Evolutionary conservation across 2,113 vertebrate species (phyloP).

Genomic region (Cololabis saira): DNA sequence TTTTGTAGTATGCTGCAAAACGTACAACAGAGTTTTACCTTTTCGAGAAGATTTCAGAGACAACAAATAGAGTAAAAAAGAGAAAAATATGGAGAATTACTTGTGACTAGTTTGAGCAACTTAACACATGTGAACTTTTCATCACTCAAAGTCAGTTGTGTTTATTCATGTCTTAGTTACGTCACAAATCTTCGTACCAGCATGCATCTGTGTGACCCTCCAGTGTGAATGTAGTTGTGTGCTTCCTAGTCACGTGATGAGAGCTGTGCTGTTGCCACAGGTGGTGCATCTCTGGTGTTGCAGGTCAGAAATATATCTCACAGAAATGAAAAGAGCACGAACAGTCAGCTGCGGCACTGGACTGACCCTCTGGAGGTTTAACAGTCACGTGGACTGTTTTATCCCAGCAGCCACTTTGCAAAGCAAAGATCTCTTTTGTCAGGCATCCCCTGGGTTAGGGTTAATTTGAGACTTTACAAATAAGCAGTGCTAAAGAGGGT

Average conservation of each 20-base stretch:
- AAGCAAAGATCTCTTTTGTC: neutral
- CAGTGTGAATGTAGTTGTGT: neutral
- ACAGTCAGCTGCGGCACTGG: slow-evolving; percentile 9
- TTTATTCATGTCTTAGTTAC: neutral
- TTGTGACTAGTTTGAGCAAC: too few relatives aligned
- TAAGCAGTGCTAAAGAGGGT: neutral
- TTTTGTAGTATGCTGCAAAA: too few relatives aligned
- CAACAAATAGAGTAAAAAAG: too few relatives aligned
- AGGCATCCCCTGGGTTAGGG: neutral
- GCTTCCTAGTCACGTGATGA: neutral
- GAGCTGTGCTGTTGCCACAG: slow-evolving; percentile 18
- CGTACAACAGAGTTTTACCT: too few relatives aligned
- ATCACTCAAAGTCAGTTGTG: neutral
- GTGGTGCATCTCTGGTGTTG: slow-evolving; percentile 40
- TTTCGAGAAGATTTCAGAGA: too few relatives aligned
- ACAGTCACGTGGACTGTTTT: slow-evolving; percentile 26
- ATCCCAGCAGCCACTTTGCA: slow-evolving; percentile 3
- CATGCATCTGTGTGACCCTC: neutral
- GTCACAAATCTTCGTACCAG: neutral
- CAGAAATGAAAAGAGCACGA: slow-evolving; percentile 44
- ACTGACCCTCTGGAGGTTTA: slow-evolving; percentile 31
- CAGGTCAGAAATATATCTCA: slow-evolving; percentile 31
- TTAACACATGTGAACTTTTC: too few relatives aligned
- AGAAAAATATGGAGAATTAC: too few relatives aligned
- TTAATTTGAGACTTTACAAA: too few relatives aligned